Base-by-base conservation (phyloP, 1,140 invertebrate genomes). In the Pectinophora gossypiella region DNA sequence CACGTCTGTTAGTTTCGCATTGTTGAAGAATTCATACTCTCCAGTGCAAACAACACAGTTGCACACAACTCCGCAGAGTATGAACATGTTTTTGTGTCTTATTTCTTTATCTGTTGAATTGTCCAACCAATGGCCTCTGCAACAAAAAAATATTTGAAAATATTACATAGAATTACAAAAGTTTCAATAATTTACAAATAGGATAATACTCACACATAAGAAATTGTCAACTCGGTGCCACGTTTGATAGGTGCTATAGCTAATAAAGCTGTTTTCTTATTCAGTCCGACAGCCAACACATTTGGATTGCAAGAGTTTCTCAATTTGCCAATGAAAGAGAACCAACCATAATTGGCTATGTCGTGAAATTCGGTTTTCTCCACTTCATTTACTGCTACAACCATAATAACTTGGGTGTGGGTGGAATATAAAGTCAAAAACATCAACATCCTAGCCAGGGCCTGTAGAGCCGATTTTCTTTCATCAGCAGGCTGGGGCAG, bases 161-260 rank as follows among this genome's bases (percentile, higher is more conserved):
- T n/a, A n/a, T n/a, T n/a, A n/a, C n/a, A n/a, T n/a, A n/a, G n/a
- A n/a, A n/a, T n/a, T n/a, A n/a, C n/a, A n/a, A n/a, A n/a, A n/a
- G n/a, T n/a, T n/a, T n/a, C n/a, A n/a, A n/a, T n/a, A n/a, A n/a
- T n/a, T n/a, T n/a, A n/a, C n/a, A n/a, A n/a, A n/a, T n/a, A n/a
- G n/a, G n/a, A 32, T 12, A 3, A 32, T 50, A 58, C 56, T 53
- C 49, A 58, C 56, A 52, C 27, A 35, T 49, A 49, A 23, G 50
- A 52, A 22, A 48, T 18, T 19, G 56, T 53, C 2, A 58, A 19
- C 16, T 58, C 56, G 10, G 50, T 46, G 3, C 42, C 47, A 15
- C 16, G 13, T 15, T 44, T 44, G 0, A 58, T 58, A 18, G 56
- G 50, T 22, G 19, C 9, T 6, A 49, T 21, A 19, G 56, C 56